phyloP scores from a whole-genome alignment of 1,140 invertebrate species.

The Acromyrmex echinatior region DNA sequence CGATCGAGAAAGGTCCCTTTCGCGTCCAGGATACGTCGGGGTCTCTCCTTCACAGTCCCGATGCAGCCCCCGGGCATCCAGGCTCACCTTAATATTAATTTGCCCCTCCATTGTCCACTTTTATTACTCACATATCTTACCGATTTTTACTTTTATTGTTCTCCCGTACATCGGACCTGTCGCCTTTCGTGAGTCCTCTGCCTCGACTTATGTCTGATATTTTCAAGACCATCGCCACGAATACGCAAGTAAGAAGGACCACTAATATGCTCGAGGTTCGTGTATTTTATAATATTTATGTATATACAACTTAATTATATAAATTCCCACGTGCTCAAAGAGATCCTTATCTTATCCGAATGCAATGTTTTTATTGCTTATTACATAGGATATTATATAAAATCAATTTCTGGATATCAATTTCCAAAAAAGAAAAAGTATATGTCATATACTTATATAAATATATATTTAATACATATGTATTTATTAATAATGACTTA shows the following conservation, averaged over 20 bases:
- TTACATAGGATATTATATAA: slow-evolving; percentile 10
- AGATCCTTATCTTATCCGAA: not conserved
- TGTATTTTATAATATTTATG: slow-evolving; percentile 40
- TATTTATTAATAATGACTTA: not conserved
- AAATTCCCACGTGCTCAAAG: slow-evolving; percentile 32
- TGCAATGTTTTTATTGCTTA: not conserved
- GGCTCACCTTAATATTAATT: slow-evolving; percentile 85
- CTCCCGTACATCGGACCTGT: slow-evolving; percentile 52
- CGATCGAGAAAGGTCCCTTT: slow-evolving; percentile 33
- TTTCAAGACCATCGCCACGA: slow-evolving; percentile 37
- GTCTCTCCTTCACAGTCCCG: slow-evolving; percentile 63
- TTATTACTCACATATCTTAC: slow-evolving; percentile 85
- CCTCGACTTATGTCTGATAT: slow-evolving; percentile 26
- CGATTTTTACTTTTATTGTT: slow-evolving; percentile 75
- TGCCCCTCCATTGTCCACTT: slow-evolving; percentile 84
- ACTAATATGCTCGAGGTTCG: not conserved
- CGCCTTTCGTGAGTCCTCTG: slow-evolving; percentile 23
- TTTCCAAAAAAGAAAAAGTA: not conserved
- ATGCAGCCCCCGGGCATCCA: slow-evolving; percentile 58
- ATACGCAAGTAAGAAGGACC: not conserved
- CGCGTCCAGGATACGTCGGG: slow-evolving; percentile 41
- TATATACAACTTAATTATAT: slow-evolving; percentile 34
- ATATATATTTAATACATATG: not conserved
- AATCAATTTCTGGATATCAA: not conserved
- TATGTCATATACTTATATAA: not conserved